phyloP scores from a whole-genome alignment of 2,797 vertebrate genomes.

The Poeciliopsis paucimaculata region DNA sequence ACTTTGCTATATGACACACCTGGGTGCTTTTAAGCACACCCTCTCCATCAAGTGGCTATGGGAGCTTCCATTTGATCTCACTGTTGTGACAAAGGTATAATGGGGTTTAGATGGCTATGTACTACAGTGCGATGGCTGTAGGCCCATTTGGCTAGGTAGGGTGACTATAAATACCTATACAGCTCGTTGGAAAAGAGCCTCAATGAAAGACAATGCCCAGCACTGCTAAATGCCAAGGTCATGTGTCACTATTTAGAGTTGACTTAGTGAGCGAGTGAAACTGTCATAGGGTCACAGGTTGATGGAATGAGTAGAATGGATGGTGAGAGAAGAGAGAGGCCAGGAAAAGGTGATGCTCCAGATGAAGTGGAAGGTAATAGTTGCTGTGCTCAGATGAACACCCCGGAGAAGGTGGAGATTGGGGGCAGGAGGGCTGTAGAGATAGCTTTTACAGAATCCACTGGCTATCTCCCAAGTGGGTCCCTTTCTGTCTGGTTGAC shows the following conservation, averaged over 20 bases:
- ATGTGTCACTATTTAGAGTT: slow-evolving; percentile 68
- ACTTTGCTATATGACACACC: slow-evolving; percentile 81
- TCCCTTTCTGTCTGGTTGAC: slow-evolving; percentile 17
- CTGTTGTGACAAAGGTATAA: slow-evolving; percentile 83
- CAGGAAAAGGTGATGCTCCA: slow-evolving; percentile 45
- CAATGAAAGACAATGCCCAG: slow-evolving; percentile 62
- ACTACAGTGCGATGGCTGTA: slow-evolving; percentile 72
- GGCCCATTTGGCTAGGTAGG: slow-evolving; percentile 76
- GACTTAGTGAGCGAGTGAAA: slow-evolving; percentile 69
- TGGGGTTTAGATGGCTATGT: slow-evolving; percentile 83
- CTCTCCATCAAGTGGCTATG: slow-evolving; percentile 81
- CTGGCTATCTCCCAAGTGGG: slow-evolving; percentile 25
- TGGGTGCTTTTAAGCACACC: slow-evolving; percentile 83
- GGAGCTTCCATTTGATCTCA: slow-evolving; percentile 83
- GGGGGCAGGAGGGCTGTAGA: slow-evolving; percentile 1
- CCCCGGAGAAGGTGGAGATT: slow-evolving; percentile 22
- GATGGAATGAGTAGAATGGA: slow-evolving; percentile 55
- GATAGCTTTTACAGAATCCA: slow-evolving; percentile 37
- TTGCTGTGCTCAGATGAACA: slow-evolving; percentile 43
- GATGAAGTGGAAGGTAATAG: slow-evolving; percentile 55
- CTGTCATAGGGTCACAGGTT: slow-evolving; percentile 61
- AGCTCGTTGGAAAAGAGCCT: slow-evolving; percentile 53
- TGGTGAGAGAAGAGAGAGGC: slow-evolving; percentile 31
- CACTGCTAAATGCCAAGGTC: slow-evolving; percentile 80
- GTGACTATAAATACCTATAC: slow-evolving; percentile 81